Evolutionary conservation across 2,797 vertebrate genomes (phyloP), one percentile per base, ranked within the genome.

Genomic region (Clarias pachynema): DNA sequence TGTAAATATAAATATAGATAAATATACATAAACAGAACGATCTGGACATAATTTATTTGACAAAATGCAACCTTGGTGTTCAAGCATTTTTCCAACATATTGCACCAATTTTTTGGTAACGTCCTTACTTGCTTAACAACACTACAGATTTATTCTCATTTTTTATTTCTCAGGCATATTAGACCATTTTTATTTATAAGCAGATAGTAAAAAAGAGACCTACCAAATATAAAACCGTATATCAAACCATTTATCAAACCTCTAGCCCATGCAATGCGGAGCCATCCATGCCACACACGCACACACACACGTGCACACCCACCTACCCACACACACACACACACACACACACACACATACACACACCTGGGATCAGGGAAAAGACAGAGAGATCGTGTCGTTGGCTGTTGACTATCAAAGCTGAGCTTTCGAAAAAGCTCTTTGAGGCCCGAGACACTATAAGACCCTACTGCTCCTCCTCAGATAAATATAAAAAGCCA

Each of bases 401-500:
- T 89, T 84, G 89, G 89, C 89, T 89, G 89, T 86, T 85, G 89
- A 90, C 92, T 94, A 90, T 93, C 90, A 93, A 92, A 93, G 89
- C 92, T 59, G 86, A 94, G 94, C 93, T 93, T 95, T 94, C 94
- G 96, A 96, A 96, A 94, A 91, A 93, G 93, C 94, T 94, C 94
- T 96, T 96, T 96, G 96, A 96, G 95, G 94, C 96, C 94, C 94
- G 88, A 96, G 95, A 95, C 93, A 95, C 93, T 93, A 95, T 94
- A 90, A 91, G 92, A 96, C 94, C 94, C 95, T 96, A 95, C 95
- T 95, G 94, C 95, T 95, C 95, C 95, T 95, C 95, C 96, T 96
- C 96, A 97, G 96, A 97, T 92, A 96, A 96, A 95, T 95, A 95
- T 94, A 93, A 94, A 95, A 94, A 93, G 92, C 85, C 95, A 96